Percentiles rank a stretch among this genome's conserved stretches.
Evolutionary conservation across 2,888 invertebrate genomes (phyloP).

Genomic region (Platycheirus rosarum): DNA sequence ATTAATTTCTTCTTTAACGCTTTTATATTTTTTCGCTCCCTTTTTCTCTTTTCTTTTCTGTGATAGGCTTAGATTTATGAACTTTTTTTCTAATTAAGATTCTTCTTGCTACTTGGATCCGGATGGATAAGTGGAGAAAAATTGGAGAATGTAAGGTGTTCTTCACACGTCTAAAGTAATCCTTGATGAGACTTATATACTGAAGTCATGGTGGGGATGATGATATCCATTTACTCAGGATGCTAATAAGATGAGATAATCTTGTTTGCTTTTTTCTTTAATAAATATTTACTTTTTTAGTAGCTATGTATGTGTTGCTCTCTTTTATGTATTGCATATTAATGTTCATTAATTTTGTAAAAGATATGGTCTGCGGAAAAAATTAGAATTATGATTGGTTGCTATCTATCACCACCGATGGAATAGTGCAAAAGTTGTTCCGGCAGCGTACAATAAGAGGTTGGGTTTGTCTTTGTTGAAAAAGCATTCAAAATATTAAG

Average conservation of each 20-base stretch:
- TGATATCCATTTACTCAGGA: constrained; percentile 53
- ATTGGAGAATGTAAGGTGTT: constrained; percentile 17
- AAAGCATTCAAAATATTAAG: too few relatives aligned
- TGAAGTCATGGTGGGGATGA: constrained; percentile 17
- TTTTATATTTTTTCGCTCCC: constrained; percentile 23
- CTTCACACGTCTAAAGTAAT: constrained; percentile 53
- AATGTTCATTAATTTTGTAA: too few relatives aligned
- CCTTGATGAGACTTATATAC: constrained; percentile 15
- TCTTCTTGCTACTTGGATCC: constrained; percentile 53
- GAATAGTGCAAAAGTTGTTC: too few relatives aligned
- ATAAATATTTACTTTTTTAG: too few relatives aligned
- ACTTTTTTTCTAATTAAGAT: constrained; percentile 72
- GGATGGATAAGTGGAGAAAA: constrained; percentile 30
- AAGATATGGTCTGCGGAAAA: too few relatives aligned
- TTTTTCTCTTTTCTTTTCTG: background rate
- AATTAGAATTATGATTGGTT: too few relatives aligned
- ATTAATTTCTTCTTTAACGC: constrained; percentile 75
- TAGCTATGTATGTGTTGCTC: constrained; percentile 13
- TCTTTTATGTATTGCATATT: too few relatives aligned
- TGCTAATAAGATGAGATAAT: constrained; percentile 65
- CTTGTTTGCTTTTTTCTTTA: constrained; percentile 58
- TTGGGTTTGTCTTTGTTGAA: too few relatives aligned
- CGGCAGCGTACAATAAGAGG: too few relatives aligned
- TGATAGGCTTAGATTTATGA: constrained; percentile 67
- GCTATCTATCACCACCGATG: too few relatives aligned